Evolutionary conservation across 2,797 vertebrate genomes (phyloP).

Genomic region (Alca torda): DNA sequence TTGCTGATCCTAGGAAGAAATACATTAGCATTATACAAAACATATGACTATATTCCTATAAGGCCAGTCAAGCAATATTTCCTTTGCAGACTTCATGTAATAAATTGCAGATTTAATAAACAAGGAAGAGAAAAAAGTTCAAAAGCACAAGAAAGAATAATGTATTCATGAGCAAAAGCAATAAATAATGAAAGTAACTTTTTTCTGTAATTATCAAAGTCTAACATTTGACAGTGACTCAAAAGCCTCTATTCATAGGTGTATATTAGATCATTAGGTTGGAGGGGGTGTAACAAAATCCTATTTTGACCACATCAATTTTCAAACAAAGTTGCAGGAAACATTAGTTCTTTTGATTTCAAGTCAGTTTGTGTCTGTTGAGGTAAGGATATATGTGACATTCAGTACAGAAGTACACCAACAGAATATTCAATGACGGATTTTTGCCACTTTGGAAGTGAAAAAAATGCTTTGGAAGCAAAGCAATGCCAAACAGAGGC

Average conservation of each 20-base stretch:
- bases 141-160: background rate
- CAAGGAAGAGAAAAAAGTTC: background rate
- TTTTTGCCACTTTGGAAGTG: background rate
- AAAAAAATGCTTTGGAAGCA: background rate
- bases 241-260: background rate
- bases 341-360: background rate
- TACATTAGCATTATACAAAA: background rate
- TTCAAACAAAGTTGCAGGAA: background rate
- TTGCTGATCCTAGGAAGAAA: conserved; percentile 90
- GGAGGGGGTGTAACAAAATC: background rate
- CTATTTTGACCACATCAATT: background rate
- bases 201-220: background rate
- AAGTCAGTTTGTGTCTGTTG: background rate
- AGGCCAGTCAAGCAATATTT: background rate
- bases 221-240: background rate
- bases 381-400: background rate
- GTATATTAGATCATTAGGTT: background rate
- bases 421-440: background rate
- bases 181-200: background rate
- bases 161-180: background rate
- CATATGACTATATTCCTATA: background rate
- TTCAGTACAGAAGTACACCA: background rate
- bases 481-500: background rate
- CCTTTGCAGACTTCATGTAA: background rate
- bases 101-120: background rate